These are phyloP conservation scores for Athetis lepigone DNA, from an alignment of 2,888 invertebrate species.

Conservation along the genomic window DNA sequence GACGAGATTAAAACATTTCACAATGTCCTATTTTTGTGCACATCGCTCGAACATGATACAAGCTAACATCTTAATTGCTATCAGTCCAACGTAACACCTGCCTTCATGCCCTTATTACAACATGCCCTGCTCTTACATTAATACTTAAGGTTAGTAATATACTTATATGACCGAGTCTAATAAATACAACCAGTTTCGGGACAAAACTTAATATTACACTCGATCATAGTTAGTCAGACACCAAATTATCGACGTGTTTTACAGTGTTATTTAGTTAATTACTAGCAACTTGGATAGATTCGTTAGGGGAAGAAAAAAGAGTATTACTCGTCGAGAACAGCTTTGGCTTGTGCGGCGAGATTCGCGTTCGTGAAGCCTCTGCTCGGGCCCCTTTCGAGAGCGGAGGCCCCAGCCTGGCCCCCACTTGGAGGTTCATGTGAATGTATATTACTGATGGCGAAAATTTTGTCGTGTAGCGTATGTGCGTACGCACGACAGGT, in stretches of 20 bases:
- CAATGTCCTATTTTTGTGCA: slow-evolving; percentile 49
- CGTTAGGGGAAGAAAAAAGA: slow-evolving; percentile 31
- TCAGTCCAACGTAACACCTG: slow-evolving; percentile 56
- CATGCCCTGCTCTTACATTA: slow-evolving; percentile 33
- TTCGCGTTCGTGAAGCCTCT: slow-evolving; percentile 69
- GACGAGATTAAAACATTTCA: slow-evolving; percentile 29
- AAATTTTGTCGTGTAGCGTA: slow-evolving; percentile 87
- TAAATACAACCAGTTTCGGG: slow-evolving; percentile 11
- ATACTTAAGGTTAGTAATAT: slow-evolving; percentile 31
- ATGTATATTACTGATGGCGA: slow-evolving; percentile 87
- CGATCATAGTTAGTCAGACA: slow-evolving; percentile 33
- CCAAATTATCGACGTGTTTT: slow-evolving; percentile 34
- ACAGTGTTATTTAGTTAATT: slow-evolving; percentile 25
- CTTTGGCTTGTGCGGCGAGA: slow-evolving; percentile 76
- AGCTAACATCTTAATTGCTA: slow-evolving; percentile 52
- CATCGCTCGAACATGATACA: slow-evolving; percentile 40
- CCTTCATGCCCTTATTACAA: slow-evolving; percentile 50
- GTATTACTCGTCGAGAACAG: slow-evolving; percentile 78
- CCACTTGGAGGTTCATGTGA: slow-evolving; percentile 83
- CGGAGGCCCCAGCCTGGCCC: slow-evolving; percentile 45
- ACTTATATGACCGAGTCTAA: slow-evolving; percentile 24
- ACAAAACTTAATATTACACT: slow-evolving; percentile 18
- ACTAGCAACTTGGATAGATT: slow-evolving; percentile 36
- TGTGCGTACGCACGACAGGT: slow-evolving; percentile 89
- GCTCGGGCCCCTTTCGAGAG: slow-evolving; percentile 39